Conservation (phyloP, 2,113 vertebrate species). For the Hypomesus transpacificus region DNA sequence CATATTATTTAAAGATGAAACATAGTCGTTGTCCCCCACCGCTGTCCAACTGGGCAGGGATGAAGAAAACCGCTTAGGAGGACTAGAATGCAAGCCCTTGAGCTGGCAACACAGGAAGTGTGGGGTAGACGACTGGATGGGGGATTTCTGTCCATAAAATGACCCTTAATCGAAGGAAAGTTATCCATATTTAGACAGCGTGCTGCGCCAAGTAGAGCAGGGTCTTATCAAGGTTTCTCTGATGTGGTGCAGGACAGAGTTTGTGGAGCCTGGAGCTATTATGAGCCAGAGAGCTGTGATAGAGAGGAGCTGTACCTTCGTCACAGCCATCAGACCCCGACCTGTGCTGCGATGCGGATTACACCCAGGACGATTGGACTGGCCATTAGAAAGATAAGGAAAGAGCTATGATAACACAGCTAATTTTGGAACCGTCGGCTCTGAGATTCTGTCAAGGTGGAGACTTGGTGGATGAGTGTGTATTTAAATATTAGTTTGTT, state of each 20-base stretch:
- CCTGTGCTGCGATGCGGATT: conserved; percentile 28
- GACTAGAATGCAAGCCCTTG: conserved; percentile 8
- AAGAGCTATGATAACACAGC: too few species aligned
- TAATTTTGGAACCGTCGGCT: too few species aligned
- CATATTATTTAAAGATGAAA: too few species aligned
- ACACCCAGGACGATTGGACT: conserved; percentile 23
- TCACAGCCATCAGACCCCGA: neutral
- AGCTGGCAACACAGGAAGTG: conserved; percentile 10
- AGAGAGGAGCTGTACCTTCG: too few species aligned
- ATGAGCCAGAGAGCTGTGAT: conserved; percentile 15
- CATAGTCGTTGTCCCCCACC: too few species aligned
- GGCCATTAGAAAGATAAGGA: neutral
- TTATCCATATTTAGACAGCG: conserved; percentile 28
- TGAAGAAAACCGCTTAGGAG: too few species aligned
- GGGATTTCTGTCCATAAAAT: neutral
- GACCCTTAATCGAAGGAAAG: neutral
- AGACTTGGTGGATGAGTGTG: too few species aligned
- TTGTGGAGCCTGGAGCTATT: conserved; percentile 31
- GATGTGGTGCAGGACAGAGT: conserved; percentile 44
- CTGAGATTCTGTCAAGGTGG: too few species aligned
- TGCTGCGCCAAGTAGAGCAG: conserved; percentile 23
- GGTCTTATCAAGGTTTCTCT: conserved; percentile 35
- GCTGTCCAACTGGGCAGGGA: too few species aligned
- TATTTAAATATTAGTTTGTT: too few species aligned
- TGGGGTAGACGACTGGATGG: neutral